These are phyloP conservation scores for Lutjanus campechanus DNA, from an alignment of 2,797 vertebrate genomes.

Conservation along the genomic window DNA sequence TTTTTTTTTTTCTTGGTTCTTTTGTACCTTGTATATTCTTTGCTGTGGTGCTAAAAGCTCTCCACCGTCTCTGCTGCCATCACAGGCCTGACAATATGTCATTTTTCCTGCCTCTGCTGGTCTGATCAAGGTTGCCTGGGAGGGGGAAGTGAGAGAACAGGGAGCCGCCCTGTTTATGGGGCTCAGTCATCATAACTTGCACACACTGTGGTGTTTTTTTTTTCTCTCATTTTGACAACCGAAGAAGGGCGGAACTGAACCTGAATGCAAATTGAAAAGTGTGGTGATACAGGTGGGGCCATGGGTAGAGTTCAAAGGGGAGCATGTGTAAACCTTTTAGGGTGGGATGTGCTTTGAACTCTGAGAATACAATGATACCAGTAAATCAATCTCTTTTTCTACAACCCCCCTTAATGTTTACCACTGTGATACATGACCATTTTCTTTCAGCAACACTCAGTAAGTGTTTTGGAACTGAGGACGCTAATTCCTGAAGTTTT, in stretches of 20 bases:
- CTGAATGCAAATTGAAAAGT: constrained; percentile 17
- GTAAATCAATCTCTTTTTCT: neutral
- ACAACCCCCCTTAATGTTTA: no score
- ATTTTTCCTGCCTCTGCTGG: constrained; percentile 49
- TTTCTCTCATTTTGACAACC: constrained; percentile 7
- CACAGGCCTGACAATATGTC: constrained; percentile 48
- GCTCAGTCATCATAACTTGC: constrained; percentile 24
- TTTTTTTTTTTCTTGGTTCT: constrained; percentile 27
- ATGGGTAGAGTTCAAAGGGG: neutral
- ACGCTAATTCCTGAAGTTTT: no score
- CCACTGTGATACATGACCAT: no score
- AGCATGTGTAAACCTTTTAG: neutral
- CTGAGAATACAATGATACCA: neutral
- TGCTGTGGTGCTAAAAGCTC: constrained; percentile 63
- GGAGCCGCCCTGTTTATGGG: constrained; percentile 33
- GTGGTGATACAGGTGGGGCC: no score
- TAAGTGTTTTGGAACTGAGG: no score
- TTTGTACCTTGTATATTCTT: constrained; percentile 50
- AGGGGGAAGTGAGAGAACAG: constrained; percentile 31
- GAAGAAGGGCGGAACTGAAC: constrained; percentile 8
- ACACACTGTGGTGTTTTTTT: neutral
- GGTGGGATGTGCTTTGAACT: neutral
- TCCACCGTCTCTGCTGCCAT: constrained; percentile 42
- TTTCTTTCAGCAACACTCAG: no score
- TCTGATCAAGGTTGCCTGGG: constrained; percentile 57